Evolutionary conservation across 2,113 vertebrate species (phyloP).

Genomic region (Elachura formosa): DNA sequence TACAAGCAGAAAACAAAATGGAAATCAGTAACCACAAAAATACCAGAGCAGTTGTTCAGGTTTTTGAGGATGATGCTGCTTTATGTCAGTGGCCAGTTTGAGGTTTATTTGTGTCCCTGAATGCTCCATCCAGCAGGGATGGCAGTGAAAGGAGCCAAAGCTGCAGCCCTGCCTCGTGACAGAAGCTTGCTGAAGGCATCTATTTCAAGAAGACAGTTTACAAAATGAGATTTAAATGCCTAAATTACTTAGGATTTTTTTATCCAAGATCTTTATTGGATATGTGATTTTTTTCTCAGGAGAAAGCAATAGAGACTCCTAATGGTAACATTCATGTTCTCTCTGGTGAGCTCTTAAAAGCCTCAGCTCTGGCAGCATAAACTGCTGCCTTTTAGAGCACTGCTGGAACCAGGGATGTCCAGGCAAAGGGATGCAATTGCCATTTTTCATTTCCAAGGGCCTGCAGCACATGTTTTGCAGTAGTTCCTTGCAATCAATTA

Average conservation of each 20-base stretch:
- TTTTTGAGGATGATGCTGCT: background rate
- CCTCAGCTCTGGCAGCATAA: background rate
- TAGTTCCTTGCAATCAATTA: background rate
- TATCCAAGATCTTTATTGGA: background rate
- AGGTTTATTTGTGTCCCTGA: background rate
- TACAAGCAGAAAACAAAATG: background rate
- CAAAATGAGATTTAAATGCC: background rate
- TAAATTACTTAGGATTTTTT: background rate
- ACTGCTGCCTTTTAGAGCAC: background rate
- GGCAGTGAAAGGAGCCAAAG: background rate
- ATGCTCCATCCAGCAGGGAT: background rate
- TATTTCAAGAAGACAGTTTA: background rate
- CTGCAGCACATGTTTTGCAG: background rate
- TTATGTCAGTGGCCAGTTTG: background rate
- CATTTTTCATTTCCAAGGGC: background rate
- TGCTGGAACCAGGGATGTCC: background rate
- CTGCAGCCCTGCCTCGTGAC: background rate
- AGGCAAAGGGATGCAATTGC: background rate
- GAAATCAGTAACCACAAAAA: background rate
- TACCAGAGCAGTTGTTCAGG: background rate
- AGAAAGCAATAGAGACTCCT: background rate
- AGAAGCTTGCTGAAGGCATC: background rate
- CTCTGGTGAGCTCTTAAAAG: background rate
- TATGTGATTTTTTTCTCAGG: background rate
- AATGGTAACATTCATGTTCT: accelerated